These are phyloP conservation scores for Megalurothrips usitatus DNA, from an alignment of 2,888 invertebrate species.

Conservation along the genomic window DNA sequence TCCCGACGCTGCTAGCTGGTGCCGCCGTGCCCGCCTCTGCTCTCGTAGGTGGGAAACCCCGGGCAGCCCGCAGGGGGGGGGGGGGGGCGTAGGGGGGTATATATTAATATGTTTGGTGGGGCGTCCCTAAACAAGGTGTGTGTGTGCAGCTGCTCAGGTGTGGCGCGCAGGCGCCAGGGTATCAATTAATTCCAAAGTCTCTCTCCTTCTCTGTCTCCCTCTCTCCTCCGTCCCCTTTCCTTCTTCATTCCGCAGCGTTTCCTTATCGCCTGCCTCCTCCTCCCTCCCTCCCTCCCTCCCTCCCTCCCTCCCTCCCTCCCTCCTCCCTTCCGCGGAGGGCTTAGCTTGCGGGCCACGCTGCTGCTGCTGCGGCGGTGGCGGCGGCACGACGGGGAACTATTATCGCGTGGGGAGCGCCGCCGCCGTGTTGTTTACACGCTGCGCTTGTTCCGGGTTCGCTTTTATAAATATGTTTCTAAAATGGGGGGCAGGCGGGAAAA, in stretches of 20 bases:
- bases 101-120: slow-evolving; percentile 20
- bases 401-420: no score
- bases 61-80: no score
- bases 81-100: not conserved
- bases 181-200: slow-evolving; percentile 7
- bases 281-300: not conserved
- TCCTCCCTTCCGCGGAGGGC: not conserved
- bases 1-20: no score
- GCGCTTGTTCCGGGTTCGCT: no score
- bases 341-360: not conserved
- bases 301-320: not conserved
- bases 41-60: no score
- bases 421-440: no score
- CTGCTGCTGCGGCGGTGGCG: not conserved
- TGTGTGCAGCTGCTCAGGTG: not conserved
- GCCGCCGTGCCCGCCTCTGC: no score
- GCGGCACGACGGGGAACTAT: not conserved
- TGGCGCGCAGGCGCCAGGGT: not conserved
- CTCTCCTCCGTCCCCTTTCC: not conserved
- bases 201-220: not conserved
- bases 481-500: no score
- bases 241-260: no score
- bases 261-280: no score
- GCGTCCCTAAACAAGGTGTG: not conserved
- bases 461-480: no score